A percentile compares a stretch with the other conserved stretches of the same genome.
These are phyloP conservation scores for Eulacestoma nigropectus DNA, from an alignment of 2,113 vertebrate species.

Conservation along the genomic window DNA sequence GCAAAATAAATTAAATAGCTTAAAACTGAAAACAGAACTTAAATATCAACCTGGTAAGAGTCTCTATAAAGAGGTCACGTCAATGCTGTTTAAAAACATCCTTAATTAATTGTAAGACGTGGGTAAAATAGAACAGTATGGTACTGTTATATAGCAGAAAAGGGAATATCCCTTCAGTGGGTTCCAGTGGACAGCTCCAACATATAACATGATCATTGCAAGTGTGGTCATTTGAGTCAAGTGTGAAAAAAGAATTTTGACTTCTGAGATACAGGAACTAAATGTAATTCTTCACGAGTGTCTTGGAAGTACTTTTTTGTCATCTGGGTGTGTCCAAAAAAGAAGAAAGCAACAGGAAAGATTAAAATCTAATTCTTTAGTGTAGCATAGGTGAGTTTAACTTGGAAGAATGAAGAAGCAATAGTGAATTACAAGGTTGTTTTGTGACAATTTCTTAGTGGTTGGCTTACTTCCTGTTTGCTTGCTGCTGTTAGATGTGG, in stretches of 20 bases:
- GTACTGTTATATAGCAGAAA: background rate
- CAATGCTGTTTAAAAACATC: background rate
- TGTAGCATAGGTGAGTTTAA: background rate
- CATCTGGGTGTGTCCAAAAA: background rate
- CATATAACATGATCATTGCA: fast-evolving
- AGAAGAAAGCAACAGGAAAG: background rate
- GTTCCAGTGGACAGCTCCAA: background rate
- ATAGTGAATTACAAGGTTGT: background rate
- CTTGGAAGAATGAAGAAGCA: background rate
- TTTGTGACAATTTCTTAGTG: background rate
- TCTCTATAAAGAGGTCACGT: background rate
- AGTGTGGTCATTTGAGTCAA: background rate
- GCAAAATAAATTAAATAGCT: background rate
- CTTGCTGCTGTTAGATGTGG: background rate
- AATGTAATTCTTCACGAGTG: background rate
- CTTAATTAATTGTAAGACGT: background rate
- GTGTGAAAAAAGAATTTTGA: background rate
- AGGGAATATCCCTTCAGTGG: background rate
- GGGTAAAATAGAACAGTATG: background rate
- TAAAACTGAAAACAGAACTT: background rate
- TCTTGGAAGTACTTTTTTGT: background rate
- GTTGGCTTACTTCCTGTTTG: background rate
- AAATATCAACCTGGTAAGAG: background rate
- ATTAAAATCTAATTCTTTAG: background rate
- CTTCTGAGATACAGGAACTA: background rate